phyloP scores from a whole-genome alignment of 2,888 invertebrate species.

The Adelognathus sp. region DNA sequence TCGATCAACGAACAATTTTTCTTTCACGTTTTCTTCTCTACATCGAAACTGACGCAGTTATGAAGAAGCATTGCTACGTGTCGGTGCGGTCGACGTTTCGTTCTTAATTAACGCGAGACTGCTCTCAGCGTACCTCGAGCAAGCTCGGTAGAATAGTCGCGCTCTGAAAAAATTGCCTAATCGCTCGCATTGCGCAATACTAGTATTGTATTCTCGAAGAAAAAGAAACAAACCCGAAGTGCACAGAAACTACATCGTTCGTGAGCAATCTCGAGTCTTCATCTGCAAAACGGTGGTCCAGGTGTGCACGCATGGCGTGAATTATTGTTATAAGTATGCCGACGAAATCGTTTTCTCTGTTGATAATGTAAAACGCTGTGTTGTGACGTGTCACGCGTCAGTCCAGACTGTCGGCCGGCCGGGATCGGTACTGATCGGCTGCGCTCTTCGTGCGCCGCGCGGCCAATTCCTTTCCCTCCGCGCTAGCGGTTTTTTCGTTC shows the following conservation, averaged over 20 bases:
- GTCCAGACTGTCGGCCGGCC: slow-evolving; percentile 29
- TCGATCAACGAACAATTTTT: not conserved
- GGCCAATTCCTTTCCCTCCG: slow-evolving; percentile 19
- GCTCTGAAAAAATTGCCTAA: not conserved
- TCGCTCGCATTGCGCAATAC: not conserved
- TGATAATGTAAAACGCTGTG: too few relatives aligned
- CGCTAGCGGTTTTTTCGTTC: slow-evolving; percentile 15
- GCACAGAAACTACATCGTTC: not conserved
- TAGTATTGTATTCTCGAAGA: not conserved
- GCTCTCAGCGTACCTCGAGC: not conserved
- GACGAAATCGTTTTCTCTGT: too few relatives aligned
- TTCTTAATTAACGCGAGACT: slow-evolving; percentile 16
- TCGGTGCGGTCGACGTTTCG: slow-evolving; percentile 17
- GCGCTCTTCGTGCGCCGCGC: slow-evolving; percentile 10
- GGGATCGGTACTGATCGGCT: slow-evolving; percentile 47
- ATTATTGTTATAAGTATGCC: not conserved
- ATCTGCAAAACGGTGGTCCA: slow-evolving; percentile 3
- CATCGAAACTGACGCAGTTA: slow-evolving; percentile 54
- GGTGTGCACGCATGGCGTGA: not conserved
- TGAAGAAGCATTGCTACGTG: slow-evolving; percentile 38
- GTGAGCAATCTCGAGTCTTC: not conserved
- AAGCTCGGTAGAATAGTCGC: not conserved
- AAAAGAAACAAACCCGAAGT: not conserved
- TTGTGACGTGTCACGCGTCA: slow-evolving; percentile 51
- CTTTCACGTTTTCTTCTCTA: too few relatives aligned